Percentiles rank a stretch among this genome's conserved stretches.
phyloP scores from a whole-genome alignment of 2,113 vertebrate genomes.

The Caranx ignobilis region DNA sequence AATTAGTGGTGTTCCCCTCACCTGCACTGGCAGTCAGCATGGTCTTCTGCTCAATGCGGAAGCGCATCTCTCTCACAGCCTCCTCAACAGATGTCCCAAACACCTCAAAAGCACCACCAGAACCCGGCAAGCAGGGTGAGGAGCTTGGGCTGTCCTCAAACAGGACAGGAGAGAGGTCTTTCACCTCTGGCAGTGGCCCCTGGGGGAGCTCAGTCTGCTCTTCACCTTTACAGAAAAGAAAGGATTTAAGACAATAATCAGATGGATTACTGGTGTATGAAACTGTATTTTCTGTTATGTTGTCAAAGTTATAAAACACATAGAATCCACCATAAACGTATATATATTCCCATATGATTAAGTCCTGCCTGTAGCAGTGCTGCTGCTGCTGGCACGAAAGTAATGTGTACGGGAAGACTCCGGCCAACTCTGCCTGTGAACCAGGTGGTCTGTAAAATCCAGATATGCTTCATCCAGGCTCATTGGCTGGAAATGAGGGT shows the following conservation, averaged over 20 bases:
- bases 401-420: constrained; percentile 87
- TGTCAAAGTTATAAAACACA: background rate
- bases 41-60: constrained; percentile 95
- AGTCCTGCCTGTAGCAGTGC: constrained; percentile 56
- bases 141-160: constrained; percentile 88
- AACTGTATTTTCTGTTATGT: background rate
- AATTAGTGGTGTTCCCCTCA: constrained; percentile 62
- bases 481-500: constrained; percentile 91
- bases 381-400: constrained; percentile 56
- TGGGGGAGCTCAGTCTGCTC: constrained; percentile 8
- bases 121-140: constrained; percentile 52
- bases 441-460: constrained; percentile 94
- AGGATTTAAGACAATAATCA: background rate
- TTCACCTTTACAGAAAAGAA: constrained; percentile 37
- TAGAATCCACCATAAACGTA: background rate
- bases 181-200: constrained; percentile 28
- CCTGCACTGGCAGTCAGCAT: constrained; percentile 96
- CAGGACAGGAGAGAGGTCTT: constrained; percentile 87
- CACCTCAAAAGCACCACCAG: constrained; percentile 75
- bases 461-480: constrained; percentile 98
- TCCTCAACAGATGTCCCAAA: constrained; percentile 94
- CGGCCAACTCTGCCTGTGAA: constrained; percentile 89
- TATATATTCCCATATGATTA: constrained; percentile 2
- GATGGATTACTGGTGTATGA: background rate
- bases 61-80: constrained; percentile 96